Conservation (phyloP, 1,140 invertebrate genomes). For the Euwallacea similis region DNA sequence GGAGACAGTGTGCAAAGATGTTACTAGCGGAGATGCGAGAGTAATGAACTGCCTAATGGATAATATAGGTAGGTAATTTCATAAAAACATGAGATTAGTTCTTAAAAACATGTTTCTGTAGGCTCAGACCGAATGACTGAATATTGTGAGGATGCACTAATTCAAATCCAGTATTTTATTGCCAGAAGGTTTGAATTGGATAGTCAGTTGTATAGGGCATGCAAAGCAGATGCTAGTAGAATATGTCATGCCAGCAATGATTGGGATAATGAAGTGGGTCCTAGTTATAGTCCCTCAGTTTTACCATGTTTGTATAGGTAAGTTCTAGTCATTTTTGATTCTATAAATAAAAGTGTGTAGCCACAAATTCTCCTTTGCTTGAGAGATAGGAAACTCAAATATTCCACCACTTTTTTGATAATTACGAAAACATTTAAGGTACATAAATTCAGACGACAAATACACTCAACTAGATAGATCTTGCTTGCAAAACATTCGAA, state of each 20-base stretch:
- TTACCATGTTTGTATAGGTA: slow-evolving; percentile 86
- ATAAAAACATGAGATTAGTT: background rate
- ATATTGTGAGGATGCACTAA: slow-evolving; percentile 85
- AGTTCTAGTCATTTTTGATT: background rate
- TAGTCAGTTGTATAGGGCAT: slow-evolving; percentile 81
- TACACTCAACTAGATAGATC: slow-evolving; percentile 64
- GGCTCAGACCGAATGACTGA: slow-evolving; percentile 82
- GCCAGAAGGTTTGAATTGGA: slow-evolving; percentile 93
- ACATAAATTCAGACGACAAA: slow-evolving; percentile 74
- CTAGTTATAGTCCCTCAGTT: slow-evolving; percentile 72
- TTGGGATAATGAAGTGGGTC: slow-evolving; percentile 70
- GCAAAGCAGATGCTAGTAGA: slow-evolving; percentile 81
- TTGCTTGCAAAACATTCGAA: slow-evolving; percentile 78
- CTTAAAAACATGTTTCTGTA: background rate
- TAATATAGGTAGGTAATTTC: slow-evolving; percentile 54
- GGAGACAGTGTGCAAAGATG: slow-evolving; percentile 68
- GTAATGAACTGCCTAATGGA: slow-evolving; percentile 94
- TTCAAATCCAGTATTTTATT: slow-evolving; percentile 97
- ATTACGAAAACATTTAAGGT: slow-evolving; percentile 53
- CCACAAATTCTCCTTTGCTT: background rate
- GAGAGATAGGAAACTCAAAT: too few relatives aligned
- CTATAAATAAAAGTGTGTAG: background rate
- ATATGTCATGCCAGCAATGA: slow-evolving; percentile 80
- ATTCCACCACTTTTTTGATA: too few relatives aligned
- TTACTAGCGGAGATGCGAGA: slow-evolving; percentile 70